Percentiles rank a stretch among this genome's conserved stretches.
These are phyloP conservation scores for Callyntrura guangdongensis DNA, from an alignment of 2,888 invertebrate genomes.

Conservation along the genomic window DNA sequence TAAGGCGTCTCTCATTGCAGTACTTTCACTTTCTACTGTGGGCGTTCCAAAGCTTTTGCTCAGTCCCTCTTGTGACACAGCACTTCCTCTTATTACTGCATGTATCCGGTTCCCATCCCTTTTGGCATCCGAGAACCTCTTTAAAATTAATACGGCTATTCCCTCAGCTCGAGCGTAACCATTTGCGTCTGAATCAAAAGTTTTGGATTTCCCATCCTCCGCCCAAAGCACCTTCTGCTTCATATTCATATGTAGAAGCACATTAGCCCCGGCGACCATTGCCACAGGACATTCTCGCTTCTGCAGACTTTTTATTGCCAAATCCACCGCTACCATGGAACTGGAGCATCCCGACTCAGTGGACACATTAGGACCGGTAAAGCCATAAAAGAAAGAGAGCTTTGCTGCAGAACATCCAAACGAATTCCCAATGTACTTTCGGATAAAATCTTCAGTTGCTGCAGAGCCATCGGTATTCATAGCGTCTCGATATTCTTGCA, in stretches of 20 bases:
- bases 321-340: slow-evolving; percentile 76
- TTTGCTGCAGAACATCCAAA: slow-evolving; percentile 57
- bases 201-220: slow-evolving; percentile 71
- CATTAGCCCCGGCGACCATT: slow-evolving; percentile 76
- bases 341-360: slow-evolving; percentile 79
- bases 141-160: slow-evolving; percentile 74
- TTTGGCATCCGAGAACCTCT: slow-evolving; percentile 72
- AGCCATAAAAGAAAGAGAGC: slow-evolving; percentile 40
- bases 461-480: slow-evolving; percentile 6
- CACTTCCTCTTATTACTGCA: slow-evolving; percentile 81
- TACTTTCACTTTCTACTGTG: slow-evolving; percentile 58
- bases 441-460: slow-evolving; percentile 11
- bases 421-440: slow-evolving; percentile 39
- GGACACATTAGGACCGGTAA: slow-evolving; percentile 74
- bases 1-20: slow-evolving; percentile 70
- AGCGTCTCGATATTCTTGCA: slow-evolving; percentile 34
- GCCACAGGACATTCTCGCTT: slow-evolving; percentile 68
- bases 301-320: slow-evolving; percentile 76
- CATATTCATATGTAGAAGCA: slow-evolving; percentile 57
- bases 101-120: slow-evolving; percentile 71
- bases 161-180: slow-evolving; percentile 80
- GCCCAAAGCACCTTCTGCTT: slow-evolving; percentile 58
- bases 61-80: slow-evolving; percentile 85
- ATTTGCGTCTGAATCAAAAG: slow-evolving; percentile 76
- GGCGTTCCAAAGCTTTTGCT: slow-evolving; percentile 85